Evolutionary conservation across 2,113 vertebrate species (phyloP).

Genomic region (Proteles cristata): DNA sequence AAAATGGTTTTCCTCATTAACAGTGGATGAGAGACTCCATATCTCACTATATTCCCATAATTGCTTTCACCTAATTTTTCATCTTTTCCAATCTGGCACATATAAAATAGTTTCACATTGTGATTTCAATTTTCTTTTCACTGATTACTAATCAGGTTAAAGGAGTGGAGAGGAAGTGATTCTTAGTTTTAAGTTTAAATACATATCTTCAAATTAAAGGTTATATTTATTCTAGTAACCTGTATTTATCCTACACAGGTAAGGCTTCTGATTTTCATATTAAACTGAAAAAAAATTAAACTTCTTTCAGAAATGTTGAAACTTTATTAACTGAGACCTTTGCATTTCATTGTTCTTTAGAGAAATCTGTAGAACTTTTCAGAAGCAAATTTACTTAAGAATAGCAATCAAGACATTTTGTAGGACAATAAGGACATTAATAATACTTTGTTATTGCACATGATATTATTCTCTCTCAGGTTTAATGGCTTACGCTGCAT

Average conservation of each 20-base stretch:
- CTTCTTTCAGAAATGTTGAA: neutral
- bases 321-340: neutral
- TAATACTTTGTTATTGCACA: slow-evolving; percentile 80
- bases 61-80: neutral
- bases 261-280: neutral
- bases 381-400: slow-evolving; percentile 59
- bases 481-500: slow-evolving; percentile 70
- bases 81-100: neutral
- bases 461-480: slow-evolving; percentile 69
- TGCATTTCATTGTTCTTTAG: neutral
- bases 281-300: neutral
- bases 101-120: neutral
- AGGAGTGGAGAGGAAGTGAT: neutral
- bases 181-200: neutral
- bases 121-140: neutral
- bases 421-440: slow-evolving; percentile 73
- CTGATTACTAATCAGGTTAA: neutral
- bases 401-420: slow-evolving; percentile 52
- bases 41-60: neutral
- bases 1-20: neutral
- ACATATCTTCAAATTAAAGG: neutral
- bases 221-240: neutral
- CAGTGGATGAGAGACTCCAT: neutral
- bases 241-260: neutral
- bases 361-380: neutral